Conservation (phyloP, 2,113 vertebrate genomes). For the Erythrolamprus reginae region DNA sequence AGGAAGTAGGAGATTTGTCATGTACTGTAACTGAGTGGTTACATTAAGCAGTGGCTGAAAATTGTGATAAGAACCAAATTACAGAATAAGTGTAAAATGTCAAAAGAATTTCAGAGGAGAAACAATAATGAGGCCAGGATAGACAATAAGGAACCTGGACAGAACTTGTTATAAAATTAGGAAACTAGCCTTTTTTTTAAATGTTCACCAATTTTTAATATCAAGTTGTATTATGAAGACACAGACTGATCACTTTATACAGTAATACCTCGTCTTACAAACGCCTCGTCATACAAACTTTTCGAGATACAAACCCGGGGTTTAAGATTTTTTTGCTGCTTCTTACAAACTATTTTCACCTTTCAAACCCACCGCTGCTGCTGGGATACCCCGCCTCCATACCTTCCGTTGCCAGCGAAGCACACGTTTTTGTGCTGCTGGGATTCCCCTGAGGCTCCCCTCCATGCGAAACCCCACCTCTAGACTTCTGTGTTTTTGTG, state of each 20-base stretch:
- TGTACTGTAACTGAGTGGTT: not conserved
- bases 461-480: too few species aligned
- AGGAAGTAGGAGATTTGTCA: not conserved
- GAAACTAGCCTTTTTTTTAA: not conserved
- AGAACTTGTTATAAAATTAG: not conserved
- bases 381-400: too few species aligned
- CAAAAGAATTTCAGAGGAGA: not conserved
- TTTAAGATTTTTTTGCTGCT: too few species aligned
- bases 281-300: too few species aligned
- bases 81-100: not conserved
- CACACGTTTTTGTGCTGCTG: too few species aligned
- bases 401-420: too few species aligned
- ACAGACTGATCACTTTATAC: not conserved
- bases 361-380: too few species aligned
- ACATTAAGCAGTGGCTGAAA: not conserved
- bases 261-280: too few species aligned
- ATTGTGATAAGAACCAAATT: constrained; percentile 1
- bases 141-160: not conserved
- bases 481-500: too few species aligned
- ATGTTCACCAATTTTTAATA: not conserved
- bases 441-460: too few species aligned
- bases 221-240: not conserved
- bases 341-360: too few species aligned
- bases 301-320: too few species aligned
- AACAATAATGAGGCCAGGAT: not conserved